These are phyloP conservation scores for Apomyelois bistriatella DNA, from an alignment of 2,888 invertebrate species.

Conservation along the genomic window DNA sequence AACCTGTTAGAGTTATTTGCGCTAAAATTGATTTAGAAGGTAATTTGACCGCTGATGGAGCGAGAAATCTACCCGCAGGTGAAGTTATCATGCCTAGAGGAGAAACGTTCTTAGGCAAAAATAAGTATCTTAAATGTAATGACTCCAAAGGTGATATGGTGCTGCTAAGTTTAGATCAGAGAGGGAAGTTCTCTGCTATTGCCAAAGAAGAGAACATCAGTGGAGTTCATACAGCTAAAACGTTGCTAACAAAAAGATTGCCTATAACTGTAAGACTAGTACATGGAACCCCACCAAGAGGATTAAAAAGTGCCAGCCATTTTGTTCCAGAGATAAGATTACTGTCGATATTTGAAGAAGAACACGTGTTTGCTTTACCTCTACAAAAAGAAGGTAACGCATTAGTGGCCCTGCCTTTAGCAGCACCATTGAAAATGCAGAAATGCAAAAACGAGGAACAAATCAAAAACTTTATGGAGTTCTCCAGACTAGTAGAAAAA, in stretches of 20 bases:
- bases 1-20: conserved; percentile 85
- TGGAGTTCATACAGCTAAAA: conserved; percentile 95
- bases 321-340: conserved; percentile 92
- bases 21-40: conserved; percentile 82
- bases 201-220: conserved; percentile 96
- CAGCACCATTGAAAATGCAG: conserved; percentile 91
- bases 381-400: conserved; percentile 89
- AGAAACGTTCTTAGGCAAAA: conserved; percentile 84
- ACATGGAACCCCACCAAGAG: conserved; percentile 92
- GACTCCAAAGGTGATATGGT: conserved; percentile 92
- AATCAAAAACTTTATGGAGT: conserved; percentile 86
- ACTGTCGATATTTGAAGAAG: conserved; percentile 91
- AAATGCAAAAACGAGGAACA: conserved; percentile 91
- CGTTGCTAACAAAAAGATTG: conserved; percentile 92
- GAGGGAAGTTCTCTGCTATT: conserved; percentile 94
- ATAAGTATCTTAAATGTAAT: conserved; percentile 91
- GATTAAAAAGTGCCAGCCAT: conserved; percentile 88
- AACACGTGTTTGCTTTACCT: conserved; percentile 90
- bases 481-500: conserved; percentile 88
- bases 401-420: conserved; percentile 90
- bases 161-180: conserved; percentile 90
- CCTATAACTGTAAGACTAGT: conserved; percentile 95
- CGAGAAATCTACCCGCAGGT: conserved; percentile 88
- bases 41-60: conserved; percentile 83
- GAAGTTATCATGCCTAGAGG: conserved; percentile 90